A percentile compares a stretch with the other conserved stretches of the same genome.
These are phyloP conservation scores for Papilio protenor DNA, from an alignment of 2,888 invertebrate genomes.

Conservation along the genomic window DNA sequence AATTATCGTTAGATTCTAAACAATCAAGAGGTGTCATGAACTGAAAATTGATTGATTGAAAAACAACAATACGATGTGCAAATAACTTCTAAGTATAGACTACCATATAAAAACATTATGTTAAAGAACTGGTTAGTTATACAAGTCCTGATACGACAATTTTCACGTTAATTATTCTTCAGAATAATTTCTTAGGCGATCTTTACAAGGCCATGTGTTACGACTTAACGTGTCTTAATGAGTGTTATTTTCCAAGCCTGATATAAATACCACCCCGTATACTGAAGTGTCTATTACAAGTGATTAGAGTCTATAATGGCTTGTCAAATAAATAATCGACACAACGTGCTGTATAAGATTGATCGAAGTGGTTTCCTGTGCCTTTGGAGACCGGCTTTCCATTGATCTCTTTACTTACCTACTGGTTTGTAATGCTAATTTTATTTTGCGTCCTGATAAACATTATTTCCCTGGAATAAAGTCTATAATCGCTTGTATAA, in stretches of 20 bases:
- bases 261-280: constrained; percentile 29
- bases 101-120: background rate
- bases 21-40: no score
- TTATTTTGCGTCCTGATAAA: constrained; percentile 43
- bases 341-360: constrained; percentile 51
- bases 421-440: constrained; percentile 49
- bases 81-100: background rate
- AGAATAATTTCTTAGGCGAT: constrained; percentile 27
- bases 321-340: constrained; percentile 43
- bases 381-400: constrained; percentile 58
- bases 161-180: constrained; percentile 26
- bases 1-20: no score
- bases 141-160: background rate
- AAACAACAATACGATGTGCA: background rate
- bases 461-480: constrained; percentile 41
- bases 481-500: constrained; percentile 41
- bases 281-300: constrained; percentile 46
- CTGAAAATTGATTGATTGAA: no score
- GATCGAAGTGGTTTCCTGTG: constrained; percentile 61
- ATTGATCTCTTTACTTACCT: constrained; percentile 62
- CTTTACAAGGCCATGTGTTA: constrained; percentile 37
- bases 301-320: constrained; percentile 49
- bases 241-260: constrained; percentile 31
- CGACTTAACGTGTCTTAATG: constrained; percentile 32
- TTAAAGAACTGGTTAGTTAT: background rate